These are phyloP conservation scores for Troglohyphantes excavatus DNA, from an alignment of 2,888 invertebrate genomes.

Conservation along the genomic window DNA sequence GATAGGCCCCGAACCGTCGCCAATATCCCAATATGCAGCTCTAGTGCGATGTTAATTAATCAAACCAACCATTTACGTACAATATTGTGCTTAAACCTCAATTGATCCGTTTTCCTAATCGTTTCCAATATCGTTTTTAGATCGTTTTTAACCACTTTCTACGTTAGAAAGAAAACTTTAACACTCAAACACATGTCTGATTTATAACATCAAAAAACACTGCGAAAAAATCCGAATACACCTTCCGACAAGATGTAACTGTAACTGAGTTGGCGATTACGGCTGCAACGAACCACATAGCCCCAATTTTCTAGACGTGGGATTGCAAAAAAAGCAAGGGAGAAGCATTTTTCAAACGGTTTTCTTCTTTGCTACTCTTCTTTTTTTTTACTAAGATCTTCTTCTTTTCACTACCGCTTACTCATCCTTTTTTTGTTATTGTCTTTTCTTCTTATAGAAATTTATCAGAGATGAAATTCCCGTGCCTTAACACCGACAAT, in stretches of 20 bases:
- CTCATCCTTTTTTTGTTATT: conserved; percentile 15
- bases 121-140: too few relatives aligned
- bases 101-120: too few relatives aligned
- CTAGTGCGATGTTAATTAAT: too few relatives aligned
- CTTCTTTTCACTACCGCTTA: not conserved
- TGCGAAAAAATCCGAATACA: not conserved
- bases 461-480: conserved; percentile 56
- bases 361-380: not conserved
- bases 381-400: not conserved
- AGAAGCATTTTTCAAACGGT: conserved; percentile 38
- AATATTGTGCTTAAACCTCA: too few relatives aligned
- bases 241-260: not conserved
- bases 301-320: conserved; percentile 47
- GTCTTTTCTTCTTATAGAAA: conserved; percentile 10
- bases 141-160: too few relatives aligned
- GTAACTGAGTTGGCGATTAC: conserved; percentile 49
- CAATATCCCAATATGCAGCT: too few relatives aligned
- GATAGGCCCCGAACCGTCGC: too few relatives aligned
- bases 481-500: conserved; percentile 30
- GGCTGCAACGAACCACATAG: conserved; percentile 23
- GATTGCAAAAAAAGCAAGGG: conserved; percentile 38
- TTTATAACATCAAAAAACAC: conserved; percentile 6
- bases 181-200: not conserved
- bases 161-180: too few relatives aligned
- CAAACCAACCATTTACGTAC: too few relatives aligned